phyloP scores from a whole-genome alignment of 1,140 invertebrate species.

The Papilio aristodemus region DNA sequence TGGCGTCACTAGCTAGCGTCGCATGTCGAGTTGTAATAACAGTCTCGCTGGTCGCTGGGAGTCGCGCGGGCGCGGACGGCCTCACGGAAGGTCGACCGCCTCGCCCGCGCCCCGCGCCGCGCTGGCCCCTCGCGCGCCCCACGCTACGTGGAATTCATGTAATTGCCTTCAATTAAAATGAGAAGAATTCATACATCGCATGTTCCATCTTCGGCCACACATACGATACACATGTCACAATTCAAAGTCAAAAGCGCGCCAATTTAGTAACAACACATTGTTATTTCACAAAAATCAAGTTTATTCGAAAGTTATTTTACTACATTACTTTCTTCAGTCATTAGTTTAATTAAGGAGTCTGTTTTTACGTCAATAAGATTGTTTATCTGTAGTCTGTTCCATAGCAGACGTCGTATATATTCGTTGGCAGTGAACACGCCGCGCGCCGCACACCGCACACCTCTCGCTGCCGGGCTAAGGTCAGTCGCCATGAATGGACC shows the following conservation, averaged over 20 bases:
- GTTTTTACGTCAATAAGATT: neutral
- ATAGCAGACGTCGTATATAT: neutral
- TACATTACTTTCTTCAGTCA: no score
- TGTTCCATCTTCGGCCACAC: constrained; percentile 51
- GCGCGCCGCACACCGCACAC: neutral
- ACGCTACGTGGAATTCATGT: constrained; percentile 76
- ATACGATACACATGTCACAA: constrained; percentile 39
- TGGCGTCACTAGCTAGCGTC: constrained; percentile 36
- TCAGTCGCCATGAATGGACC: constrained; percentile 69
- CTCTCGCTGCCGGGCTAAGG: constrained; percentile 49
- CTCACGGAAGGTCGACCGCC: constrained; percentile 75
- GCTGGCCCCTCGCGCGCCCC: constrained; percentile 48
- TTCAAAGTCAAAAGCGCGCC: neutral
- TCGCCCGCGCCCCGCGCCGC: constrained; percentile 48
- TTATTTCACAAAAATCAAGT: neutral
- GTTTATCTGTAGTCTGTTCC: neutral
- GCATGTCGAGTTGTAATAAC: constrained; percentile 40
- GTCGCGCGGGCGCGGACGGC: constrained; percentile 54
- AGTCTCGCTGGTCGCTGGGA: constrained; percentile 30
- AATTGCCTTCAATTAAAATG: constrained; percentile 78
- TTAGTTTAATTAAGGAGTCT: neutral
- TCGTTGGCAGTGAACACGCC: neutral
- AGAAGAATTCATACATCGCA: constrained; percentile 61
- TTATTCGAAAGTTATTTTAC: neutral
- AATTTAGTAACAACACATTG: neutral